Conservation (phyloP, 2,888 invertebrate species). For the Keiferia lycopersicella region DNA sequence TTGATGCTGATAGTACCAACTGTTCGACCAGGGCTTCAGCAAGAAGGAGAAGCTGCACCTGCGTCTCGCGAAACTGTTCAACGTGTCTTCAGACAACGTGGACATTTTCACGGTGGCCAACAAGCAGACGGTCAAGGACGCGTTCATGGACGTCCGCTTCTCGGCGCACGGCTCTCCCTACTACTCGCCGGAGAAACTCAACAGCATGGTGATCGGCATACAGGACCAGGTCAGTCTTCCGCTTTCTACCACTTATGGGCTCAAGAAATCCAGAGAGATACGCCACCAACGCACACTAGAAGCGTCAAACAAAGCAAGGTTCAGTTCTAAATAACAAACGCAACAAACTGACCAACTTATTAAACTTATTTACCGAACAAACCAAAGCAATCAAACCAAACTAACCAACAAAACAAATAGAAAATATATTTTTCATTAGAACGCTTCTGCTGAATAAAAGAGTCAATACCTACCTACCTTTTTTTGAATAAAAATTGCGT, state of each 20-base stretch:
- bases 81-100: slow-evolving; percentile 90
- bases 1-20: not conserved
- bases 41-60: slow-evolving; percentile 86
- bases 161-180: slow-evolving; percentile 97
- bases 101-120: slow-evolving; percentile 96
- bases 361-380: too few species aligned
- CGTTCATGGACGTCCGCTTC: slow-evolving; percentile 91
- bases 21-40: slow-evolving; percentile 79
- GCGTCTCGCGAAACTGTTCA: slow-evolving; percentile 83
- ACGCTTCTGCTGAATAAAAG: too few species aligned
- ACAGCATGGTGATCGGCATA: slow-evolving; percentile 89
- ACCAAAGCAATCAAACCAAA: too few species aligned
- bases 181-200: slow-evolving; percentile 92
- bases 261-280: too few species aligned
- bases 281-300: too few species aligned
- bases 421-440: too few species aligned
- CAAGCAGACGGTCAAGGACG: slow-evolving; percentile 82
- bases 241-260: not conserved
- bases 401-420: too few species aligned
- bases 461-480: too few species aligned
- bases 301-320: too few species aligned
- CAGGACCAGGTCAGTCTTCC: slow-evolving; percentile 81
- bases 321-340: too few species aligned
- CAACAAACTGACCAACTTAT: too few species aligned
- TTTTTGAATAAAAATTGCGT: too few species aligned